These are phyloP conservation scores for Drosophila ohnishii DNA, from an alignment of 1,140 invertebrate genomes.

Conservation along the genomic window DNA sequence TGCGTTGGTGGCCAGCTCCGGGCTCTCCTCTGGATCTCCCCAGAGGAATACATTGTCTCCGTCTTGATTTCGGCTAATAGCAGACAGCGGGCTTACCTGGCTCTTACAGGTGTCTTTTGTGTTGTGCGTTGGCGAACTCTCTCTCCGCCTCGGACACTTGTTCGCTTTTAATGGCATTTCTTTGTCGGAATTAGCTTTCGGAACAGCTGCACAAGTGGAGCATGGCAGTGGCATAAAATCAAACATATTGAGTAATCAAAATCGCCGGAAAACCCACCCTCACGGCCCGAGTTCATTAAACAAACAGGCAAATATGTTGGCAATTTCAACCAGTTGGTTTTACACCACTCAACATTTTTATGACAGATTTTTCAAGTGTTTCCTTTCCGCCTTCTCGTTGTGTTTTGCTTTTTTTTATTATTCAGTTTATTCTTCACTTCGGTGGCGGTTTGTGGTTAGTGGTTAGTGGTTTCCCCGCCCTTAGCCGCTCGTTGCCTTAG, in stretches of 20 bases:
- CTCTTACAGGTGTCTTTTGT: conserved; percentile 59
- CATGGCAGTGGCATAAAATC: conserved; percentile 62
- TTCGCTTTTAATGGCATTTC: conserved; percentile 62
- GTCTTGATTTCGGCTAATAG: conserved; percentile 67
- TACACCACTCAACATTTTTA: conserved; percentile 69
- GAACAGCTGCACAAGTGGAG: conserved; percentile 71
- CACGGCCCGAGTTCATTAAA: conserved; percentile 62
- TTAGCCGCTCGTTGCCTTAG: conserved; percentile 58
- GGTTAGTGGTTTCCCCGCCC: conserved; percentile 40
- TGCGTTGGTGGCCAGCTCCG: conserved; percentile 71
- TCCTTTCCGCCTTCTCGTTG: conserved; percentile 33
- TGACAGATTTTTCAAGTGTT: conserved; percentile 81
- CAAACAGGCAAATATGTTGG: conserved; percentile 78
- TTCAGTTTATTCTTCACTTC: conserved; percentile 26
- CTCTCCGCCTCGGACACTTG: conserved; percentile 25
- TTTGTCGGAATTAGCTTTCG: conserved; percentile 68
- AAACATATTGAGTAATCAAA: conserved; percentile 83
- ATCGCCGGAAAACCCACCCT: conserved; percentile 25
- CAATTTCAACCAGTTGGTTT: conserved; percentile 77
- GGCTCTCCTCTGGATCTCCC: conserved; percentile 26
- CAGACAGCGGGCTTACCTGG: conserved; percentile 21
- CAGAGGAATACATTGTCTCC: conserved; percentile 64
- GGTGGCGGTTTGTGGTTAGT: conserved; percentile 58
- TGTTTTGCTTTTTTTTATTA: conserved; percentile 21
- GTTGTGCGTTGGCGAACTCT: conserved; percentile 52